phyloP scores from a whole-genome alignment of 2,888 invertebrate species.

The Orchestes rusci region DNA sequence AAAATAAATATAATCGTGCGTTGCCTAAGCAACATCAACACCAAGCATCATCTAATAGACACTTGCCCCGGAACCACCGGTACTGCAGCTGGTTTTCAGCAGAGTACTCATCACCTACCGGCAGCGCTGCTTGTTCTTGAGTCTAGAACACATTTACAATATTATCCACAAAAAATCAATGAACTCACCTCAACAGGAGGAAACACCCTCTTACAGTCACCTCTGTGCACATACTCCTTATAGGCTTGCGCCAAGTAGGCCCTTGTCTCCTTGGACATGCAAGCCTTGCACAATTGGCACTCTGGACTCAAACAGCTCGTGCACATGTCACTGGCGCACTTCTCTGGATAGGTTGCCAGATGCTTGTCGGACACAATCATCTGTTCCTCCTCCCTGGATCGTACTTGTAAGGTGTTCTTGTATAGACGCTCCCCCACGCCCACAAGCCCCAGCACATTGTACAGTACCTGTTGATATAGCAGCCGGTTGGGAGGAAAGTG shows the following conservation, averaged over 20 bases:
- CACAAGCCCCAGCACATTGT: slow-evolving; percentile 71
- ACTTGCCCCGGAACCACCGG: slow-evolving; percentile 87
- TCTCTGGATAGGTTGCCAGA: slow-evolving; percentile 63
- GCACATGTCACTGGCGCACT: slow-evolving; percentile 53
- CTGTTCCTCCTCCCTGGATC: slow-evolving; percentile 30
- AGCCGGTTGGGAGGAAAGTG: slow-evolving; percentile 85
- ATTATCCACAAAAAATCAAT: not conserved
- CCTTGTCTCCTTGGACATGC: slow-evolving; percentile 56
- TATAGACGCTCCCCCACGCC: slow-evolving; percentile 57
- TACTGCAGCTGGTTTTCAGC: slow-evolving; percentile 66
- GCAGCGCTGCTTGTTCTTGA: slow-evolving; percentile 33
- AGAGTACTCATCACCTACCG: slow-evolving; percentile 51
- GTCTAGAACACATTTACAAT: slow-evolving; percentile 19
- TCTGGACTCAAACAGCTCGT: slow-evolving; percentile 57
- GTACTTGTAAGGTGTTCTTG: slow-evolving; percentile 38
- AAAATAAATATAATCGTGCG: too few species aligned
- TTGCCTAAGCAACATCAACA: slow-evolving; percentile 53
- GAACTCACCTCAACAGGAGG: slow-evolving; percentile 59
- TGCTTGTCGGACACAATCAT: slow-evolving; percentile 65
- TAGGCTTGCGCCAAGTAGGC: slow-evolving; percentile 60
- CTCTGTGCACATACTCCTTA: slow-evolving; percentile 71
- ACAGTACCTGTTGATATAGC: slow-evolving; percentile 88
- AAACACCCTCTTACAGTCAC: slow-evolving; percentile 73
- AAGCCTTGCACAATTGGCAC: slow-evolving; percentile 75
- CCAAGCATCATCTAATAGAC: slow-evolving; percentile 71